phyloP scores from a whole-genome alignment of 37 sponge, comb jelly and placozoan genomes.

The Crambe crambe region DNA sequence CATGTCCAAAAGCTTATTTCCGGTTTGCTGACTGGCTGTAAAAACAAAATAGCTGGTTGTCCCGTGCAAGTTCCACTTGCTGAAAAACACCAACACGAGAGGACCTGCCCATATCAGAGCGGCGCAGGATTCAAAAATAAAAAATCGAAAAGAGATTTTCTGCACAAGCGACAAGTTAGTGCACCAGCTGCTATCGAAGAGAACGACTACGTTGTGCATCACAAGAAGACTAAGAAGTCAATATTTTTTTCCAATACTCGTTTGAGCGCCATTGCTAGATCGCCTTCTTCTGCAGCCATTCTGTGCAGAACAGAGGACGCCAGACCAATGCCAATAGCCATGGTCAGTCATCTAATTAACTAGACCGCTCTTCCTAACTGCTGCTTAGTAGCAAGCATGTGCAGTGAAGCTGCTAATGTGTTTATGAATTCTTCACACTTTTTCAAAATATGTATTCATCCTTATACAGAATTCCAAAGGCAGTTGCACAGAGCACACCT shows the following conservation, averaged over 20 bases:
- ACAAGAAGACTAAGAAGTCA: no score
- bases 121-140: neutral
- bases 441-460: no score
- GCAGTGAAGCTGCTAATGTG: neutral
- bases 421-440: neutral
- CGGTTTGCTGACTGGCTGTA: constrained; percentile 52
- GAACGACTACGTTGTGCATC: no score
- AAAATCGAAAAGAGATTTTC: no score
- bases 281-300: neutral
- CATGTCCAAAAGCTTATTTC: constrained; percentile 58
- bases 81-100: constrained; percentile 66
- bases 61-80: constrained; percentile 24
- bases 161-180: constrained; percentile 3
- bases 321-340: neutral
- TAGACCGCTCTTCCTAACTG: no score
- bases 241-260: no score
- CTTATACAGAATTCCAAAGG: neutral
- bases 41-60: constrained; percentile 56
- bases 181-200: no score
- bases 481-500: constrained; percentile 20
- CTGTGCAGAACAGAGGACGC: no score
- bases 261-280: no score
- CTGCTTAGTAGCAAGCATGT: no score
- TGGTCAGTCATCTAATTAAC: neutral
- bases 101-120: constrained; percentile 41